phyloP scores from a whole-genome alignment of 23 tunicate genomes.

The Halocynthia aurantium region DNA sequence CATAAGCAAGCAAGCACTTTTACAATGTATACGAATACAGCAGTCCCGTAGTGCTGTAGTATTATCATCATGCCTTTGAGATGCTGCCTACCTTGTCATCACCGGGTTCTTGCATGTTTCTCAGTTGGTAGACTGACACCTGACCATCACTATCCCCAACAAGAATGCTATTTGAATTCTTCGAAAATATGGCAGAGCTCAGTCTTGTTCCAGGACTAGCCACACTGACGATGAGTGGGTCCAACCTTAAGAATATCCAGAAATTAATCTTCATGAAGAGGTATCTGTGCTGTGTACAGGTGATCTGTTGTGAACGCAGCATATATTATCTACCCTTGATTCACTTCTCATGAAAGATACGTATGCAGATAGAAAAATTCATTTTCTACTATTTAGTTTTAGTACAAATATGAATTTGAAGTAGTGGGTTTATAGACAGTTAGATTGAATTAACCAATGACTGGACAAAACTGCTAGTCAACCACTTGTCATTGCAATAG shows the following conservation, averaged over 20 bases:
- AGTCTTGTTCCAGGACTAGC: constrained; percentile 75
- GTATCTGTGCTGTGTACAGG: constrained; percentile 5
- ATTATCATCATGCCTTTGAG: background rate
- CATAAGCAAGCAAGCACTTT: no score
- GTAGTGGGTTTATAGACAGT: no score
- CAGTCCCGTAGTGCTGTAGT: no score
- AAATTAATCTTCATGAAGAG: background rate
- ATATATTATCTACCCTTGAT: background rate
- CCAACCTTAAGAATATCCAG: constrained; percentile 42
- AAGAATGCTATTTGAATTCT: constrained; percentile 85
- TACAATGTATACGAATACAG: no score
- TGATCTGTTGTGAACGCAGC: no score
- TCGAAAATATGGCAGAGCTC: constrained; percentile 53
- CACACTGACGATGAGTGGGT: constrained; percentile 64
- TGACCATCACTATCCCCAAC: constrained; percentile 94
- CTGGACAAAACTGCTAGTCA: no score
- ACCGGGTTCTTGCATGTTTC: constrained; percentile 34
- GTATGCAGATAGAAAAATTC: no score
- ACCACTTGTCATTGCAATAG: no score
- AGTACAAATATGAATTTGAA: no score
- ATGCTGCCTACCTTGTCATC: constrained; percentile 10
- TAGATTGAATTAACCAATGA: no score
- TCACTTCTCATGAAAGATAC: no score
- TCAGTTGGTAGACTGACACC: constrained; percentile 78
- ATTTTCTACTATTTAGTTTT: no score